Base-by-base conservation (phyloP, 1,140 invertebrate genomes). In the Drosophila leontia region DNA sequence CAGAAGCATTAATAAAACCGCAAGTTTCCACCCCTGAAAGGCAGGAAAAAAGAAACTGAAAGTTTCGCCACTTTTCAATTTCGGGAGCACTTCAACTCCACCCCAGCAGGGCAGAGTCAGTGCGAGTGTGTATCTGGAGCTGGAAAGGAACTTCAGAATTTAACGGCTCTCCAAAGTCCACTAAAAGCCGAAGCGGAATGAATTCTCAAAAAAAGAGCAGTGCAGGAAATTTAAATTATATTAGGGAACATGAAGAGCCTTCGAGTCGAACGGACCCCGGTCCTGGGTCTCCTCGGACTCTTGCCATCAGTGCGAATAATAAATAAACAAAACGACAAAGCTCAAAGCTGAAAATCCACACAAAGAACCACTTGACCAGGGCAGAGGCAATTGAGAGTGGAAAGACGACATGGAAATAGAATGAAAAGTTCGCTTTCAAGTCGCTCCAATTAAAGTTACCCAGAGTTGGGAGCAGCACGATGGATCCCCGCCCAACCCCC, bases 81-180 rank as follows among this genome's bases (percentile, higher is more conserved):
- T 88, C 63, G 53, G 70, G 58, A 53, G 55, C 62, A 60, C 81
- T 81, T 71, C 47, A 64, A 65, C 23, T 34, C 19, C 47, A 7
- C 61, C 62, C 17, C n/a, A 50, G 51, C 63, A 26, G 8, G 13
- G 26, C 48, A 62, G 80, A 80, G 83, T 86, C 79, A 86, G 82
- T 41, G 35, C 45, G 60, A 63, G 64, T 76, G 64, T 79, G 64
- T 77, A 58, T 58, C 70, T 55, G 64, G 64, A 53, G 65, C 42
- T 45, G 69, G 65, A 50, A 47, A 35, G 34, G 64, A 70, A 69
- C 67, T 64, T 47, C 53, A 62, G 44, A 78, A 56, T 83, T 77
- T 87, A 75, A 88, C 78, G 78, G 88, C 85, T 88, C 85, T 90
- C 84, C 81, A 78, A 81, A 69, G 84, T 61, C 77, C 81, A 83